Conservation (phyloP, 2,113 vertebrate genomes). For the Gopherus flavomarginatus region DNA sequence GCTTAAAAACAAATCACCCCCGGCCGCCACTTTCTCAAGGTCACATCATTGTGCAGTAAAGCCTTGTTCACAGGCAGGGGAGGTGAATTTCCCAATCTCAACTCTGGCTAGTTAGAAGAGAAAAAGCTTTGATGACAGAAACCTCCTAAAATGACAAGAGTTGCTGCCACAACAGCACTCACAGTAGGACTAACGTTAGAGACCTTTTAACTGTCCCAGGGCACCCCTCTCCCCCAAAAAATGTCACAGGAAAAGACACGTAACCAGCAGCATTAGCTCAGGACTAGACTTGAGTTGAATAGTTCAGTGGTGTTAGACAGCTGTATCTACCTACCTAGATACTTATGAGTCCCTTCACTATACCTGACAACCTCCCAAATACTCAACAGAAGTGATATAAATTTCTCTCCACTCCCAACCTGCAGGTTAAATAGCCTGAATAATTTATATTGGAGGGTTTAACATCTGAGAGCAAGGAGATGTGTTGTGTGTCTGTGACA, state of each 20-base stretch:
- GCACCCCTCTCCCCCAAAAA: background rate
- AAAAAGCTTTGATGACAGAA: background rate
- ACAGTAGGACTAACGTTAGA: background rate
- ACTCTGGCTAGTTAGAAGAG: background rate
- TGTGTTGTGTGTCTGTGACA: background rate
- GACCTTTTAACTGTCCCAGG: background rate
- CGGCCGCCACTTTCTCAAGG: fast-evolving
- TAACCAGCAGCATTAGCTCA: background rate
- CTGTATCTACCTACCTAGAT: background rate
- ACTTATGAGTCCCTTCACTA: background rate
- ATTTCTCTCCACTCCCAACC: background rate
- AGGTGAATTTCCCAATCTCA: background rate
- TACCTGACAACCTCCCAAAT: background rate
- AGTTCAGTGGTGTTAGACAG: background rate
- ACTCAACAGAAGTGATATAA: background rate
- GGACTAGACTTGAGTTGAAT: background rate
- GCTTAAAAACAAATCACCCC: too few species aligned
- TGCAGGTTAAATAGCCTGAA: background rate
- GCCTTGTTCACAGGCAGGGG: background rate
- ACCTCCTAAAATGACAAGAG: fast-evolving
- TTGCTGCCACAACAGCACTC: background rate
- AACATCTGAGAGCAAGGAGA: background rate
- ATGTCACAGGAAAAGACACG: background rate
- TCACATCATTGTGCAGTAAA: fast-evolving
- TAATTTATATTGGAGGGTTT: background rate